A percentile compares a stretch with the other conserved stretches of the same genome.
Evolutionary conservation across 2,797 vertebrate genomes (phyloP).

Genomic region (Lithobates pipiens): DNA sequence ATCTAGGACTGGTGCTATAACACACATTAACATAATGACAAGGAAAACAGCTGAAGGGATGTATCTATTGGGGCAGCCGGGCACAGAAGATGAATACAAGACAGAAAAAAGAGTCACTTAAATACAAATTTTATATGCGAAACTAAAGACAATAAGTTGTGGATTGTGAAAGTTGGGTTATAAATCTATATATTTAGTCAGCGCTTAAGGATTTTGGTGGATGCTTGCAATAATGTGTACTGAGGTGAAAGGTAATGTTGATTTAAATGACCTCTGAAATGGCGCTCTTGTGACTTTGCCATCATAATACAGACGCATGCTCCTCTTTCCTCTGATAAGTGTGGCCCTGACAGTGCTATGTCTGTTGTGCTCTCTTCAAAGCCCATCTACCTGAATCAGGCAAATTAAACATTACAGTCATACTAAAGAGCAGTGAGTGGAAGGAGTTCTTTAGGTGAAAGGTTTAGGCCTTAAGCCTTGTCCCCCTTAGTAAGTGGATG

Average conservation of each 20-base stretch:
- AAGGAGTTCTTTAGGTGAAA: background rate
- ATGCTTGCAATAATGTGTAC: no score
- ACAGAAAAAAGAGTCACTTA: no score
- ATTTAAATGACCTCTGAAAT: constrained; percentile 9
- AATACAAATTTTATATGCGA: no score
- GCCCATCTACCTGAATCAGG: constrained; percentile 10
- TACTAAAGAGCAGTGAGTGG: constrained; percentile 8
- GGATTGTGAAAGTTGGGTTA: no score
- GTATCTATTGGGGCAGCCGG: no score
- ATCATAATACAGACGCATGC: background rate
- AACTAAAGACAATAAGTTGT: no score
- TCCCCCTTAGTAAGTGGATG: constrained; percentile 1
- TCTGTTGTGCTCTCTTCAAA: constrained; percentile 1
- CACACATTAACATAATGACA: no score
- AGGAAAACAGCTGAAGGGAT: no score
- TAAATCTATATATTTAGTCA: no score
- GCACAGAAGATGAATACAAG: no score
- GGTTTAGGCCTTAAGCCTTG: constrained; percentile 19
- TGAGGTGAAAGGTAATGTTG: constrained; percentile 14
- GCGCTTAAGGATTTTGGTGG: no score
- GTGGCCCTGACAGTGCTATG: background rate
- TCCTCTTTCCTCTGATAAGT: background rate
- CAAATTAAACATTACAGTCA: constrained; percentile 16
- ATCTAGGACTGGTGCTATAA: no score
- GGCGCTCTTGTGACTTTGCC: background rate